Base-by-base conservation (phyloP, 2,797 vertebrate species). In the Podarcis siculus region DNA sequence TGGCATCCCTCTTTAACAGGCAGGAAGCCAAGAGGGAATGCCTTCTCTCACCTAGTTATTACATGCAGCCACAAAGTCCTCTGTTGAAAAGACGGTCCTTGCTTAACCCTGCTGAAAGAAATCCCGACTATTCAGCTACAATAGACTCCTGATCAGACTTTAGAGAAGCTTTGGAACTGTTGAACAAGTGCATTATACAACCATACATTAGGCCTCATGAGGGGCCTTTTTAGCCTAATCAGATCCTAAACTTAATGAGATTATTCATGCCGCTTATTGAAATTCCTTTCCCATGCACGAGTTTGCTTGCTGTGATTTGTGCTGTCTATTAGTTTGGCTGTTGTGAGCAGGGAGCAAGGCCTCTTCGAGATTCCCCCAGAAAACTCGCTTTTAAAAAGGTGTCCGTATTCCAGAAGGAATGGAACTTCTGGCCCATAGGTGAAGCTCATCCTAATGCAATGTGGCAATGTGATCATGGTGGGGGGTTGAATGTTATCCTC, bases 171-270 rank as follows among this genome's bases (percentile, higher is more conserved):
- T 82, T 86, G 87, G 79, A 87, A 89, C 69, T 77, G n/a, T 42
- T 64, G 61, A 76, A 86, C 66, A 49, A 79, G 39, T 80, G 55
- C 15, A 2, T 91, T 88, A 82, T 8, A 5, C 71, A 93, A 91
- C 55, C 61, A 89, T 79, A 77, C 83, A 71, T 92, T 88, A 77
- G 6, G 25, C 61, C 25, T 42, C 45, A 37, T 3, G 58, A 88
- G 67, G 77, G 89, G 3, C 30, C 61, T 83, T 90, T 91, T 93
- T 91, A 89, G 82, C 82, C 88, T 92, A 93, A 93, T 91, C 86
- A 75, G 79, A 71, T 27, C 85, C 87, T 87, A 30, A 92, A 79
- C 35, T 86, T 93, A 92, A 93, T 79, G 91, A 64, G 89, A 93
- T 94, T 92, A 92, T 0, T 0, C 88, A n/a, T 30, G 86, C 0